phyloP scores from a whole-genome alignment of 2,797 vertebrate genomes.

The Betta splendens region DNA sequence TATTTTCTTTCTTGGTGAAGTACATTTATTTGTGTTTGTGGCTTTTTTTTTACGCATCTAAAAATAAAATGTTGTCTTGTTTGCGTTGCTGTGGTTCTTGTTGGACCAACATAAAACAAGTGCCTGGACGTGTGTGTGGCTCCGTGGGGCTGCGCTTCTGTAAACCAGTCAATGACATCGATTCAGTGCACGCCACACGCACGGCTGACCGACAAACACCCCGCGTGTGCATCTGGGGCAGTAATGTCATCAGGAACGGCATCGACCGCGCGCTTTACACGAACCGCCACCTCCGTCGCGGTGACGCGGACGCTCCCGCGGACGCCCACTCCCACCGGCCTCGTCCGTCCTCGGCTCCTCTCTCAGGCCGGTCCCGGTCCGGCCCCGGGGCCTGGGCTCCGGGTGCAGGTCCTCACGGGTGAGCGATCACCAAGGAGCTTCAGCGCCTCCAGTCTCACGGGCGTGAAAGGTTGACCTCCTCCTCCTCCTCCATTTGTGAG shows the following conservation, averaged over 20 bases:
- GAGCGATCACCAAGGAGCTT: conserved; percentile 71
- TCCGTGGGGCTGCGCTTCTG: conserved; percentile 46
- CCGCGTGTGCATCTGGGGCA: conserved; percentile 60
- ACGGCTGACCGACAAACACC: conserved; percentile 32
- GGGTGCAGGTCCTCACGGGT: conserved; percentile 72
- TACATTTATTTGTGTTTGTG: too few relatives aligned
- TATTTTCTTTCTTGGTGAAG: too few relatives aligned
- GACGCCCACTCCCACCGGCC: conserved; percentile 18
- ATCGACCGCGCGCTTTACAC: conserved; percentile 20
- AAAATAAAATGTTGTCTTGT: too few relatives aligned
- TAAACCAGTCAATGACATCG: conserved; percentile 68
- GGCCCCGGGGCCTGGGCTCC: conserved; percentile 29
- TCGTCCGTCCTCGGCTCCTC: conserved; percentile 21
- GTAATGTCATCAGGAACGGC: conserved; percentile 28
- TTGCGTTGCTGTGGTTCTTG: conserved; percentile 15
- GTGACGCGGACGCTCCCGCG: neutral
- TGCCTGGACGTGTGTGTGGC: conserved; percentile 60
- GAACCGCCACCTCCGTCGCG: conserved; percentile 1
- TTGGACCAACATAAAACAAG: conserved; percentile 33
- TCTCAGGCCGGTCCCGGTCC: conserved; percentile 35
- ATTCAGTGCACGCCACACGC: conserved; percentile 44
- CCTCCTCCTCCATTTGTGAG: conserved; percentile 64
- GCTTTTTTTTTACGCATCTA: too few relatives aligned
- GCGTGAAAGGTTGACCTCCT: conserved; percentile 73
- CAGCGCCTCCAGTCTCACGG: conserved; percentile 61